Conservation (phyloP, 2,888 invertebrate genomes). For the Dexiosoma caninum region DNA sequence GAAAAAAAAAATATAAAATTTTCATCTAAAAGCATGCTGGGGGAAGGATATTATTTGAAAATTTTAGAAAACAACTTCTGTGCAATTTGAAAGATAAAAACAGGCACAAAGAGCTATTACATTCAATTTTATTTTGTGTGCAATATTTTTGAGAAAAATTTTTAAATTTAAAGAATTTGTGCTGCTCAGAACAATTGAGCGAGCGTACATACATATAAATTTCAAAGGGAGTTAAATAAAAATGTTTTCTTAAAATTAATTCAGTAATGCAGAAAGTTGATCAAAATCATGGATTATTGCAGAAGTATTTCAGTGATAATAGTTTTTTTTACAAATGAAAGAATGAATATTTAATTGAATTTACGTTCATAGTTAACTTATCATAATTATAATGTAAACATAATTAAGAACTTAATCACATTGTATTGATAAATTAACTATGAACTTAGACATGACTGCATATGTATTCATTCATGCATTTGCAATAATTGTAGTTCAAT, state of each 20-base stretch:
- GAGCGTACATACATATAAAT: background rate
- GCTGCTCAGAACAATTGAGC: background rate
- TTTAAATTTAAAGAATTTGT: background rate
- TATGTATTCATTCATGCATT: no score
- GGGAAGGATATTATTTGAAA: constrained; percentile 52
- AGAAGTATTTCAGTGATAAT: no score
- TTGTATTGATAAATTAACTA: no score
- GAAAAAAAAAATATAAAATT: constrained; percentile 36
- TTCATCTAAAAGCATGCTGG: constrained; percentile 7
- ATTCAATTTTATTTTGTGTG: background rate
- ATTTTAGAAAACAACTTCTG: constrained; percentile 12
- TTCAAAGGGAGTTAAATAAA: background rate
- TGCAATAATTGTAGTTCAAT: no score
- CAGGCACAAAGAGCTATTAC: background rate
- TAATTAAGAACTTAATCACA: no score
- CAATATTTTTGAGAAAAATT: background rate
- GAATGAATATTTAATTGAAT: no score
- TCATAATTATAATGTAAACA: no score
- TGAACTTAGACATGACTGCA: no score
- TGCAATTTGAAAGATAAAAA: background rate
- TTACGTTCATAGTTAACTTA: no score
- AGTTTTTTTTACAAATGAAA: no score
- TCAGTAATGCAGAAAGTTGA: no score
- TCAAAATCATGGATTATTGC: no score
- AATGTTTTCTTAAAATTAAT: background rate